phyloP scores from a whole-genome alignment of 1,140 invertebrate species.

The Drosophila takahashii region DNA sequence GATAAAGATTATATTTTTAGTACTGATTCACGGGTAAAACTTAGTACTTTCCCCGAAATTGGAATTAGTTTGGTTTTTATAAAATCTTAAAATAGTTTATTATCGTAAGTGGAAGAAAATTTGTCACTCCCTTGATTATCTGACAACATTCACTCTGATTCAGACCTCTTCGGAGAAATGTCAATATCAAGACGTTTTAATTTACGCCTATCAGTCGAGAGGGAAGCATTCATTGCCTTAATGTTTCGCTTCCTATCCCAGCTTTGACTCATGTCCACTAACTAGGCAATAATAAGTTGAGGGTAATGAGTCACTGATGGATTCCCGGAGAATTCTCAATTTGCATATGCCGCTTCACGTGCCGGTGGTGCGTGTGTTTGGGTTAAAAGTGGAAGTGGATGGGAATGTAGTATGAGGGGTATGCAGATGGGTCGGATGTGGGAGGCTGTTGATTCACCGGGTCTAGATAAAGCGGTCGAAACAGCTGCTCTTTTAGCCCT shows the following conservation, averaged over 20 bases:
- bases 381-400: background rate
- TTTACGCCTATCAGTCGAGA: constrained; percentile 2
- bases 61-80: no score
- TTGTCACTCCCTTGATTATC: background rate
- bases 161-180: constrained; percentile 5
- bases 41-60: no score
- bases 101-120: background rate
- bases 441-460: constrained; percentile 49
- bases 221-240: constrained; percentile 6
- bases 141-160: constrained; percentile 9
- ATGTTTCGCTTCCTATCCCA: constrained; percentile 32
- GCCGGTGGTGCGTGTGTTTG: constrained; percentile 22
- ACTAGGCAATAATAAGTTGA: constrained; percentile 26
- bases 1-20: no score
- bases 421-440: constrained; percentile 15
- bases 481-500: constrained; percentile 40
- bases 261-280: constrained; percentile 35
- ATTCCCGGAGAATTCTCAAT: constrained; percentile 34
- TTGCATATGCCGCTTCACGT: constrained; percentile 30
- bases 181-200: background rate
- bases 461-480: constrained; percentile 9
- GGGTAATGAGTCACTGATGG: constrained; percentile 47
- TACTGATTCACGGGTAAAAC: no score
- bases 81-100: background rate
- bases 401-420: background rate